Evolutionary conservation across 2,113 vertebrate species (phyloP).

Genomic region (Hydropotes inermis): DNA sequence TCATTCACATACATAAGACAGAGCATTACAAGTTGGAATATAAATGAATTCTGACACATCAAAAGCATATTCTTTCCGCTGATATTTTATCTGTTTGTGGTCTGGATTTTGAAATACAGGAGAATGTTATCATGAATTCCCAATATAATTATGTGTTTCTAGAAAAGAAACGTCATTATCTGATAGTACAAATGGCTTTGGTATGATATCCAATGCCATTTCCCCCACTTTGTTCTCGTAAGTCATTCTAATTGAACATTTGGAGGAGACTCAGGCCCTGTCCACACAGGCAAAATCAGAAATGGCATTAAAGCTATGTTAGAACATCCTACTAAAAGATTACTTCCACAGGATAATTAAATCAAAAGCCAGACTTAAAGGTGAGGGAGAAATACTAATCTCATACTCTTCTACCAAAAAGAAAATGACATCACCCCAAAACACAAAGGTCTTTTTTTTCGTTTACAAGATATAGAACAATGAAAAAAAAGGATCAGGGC

Average conservation of each 20-base stretch:
- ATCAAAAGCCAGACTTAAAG: slow-evolving; percentile 57
- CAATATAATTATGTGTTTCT: slow-evolving; percentile 76
- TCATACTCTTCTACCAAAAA: slow-evolving; percentile 37
- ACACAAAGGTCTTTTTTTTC: slow-evolving; percentile 4
- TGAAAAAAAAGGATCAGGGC: not conserved
- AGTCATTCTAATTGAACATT: slow-evolving; percentile 66
- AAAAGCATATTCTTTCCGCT: slow-evolving; percentile 70
- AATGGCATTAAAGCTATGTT: slow-evolving; percentile 45
- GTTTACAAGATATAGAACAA: not conserved
- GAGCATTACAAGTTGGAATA: slow-evolving; percentile 65
- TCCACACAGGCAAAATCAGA: slow-evolving; percentile 44
- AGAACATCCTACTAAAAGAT: slow-evolving; percentile 55
- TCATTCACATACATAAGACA: slow-evolving; percentile 58
- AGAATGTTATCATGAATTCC: slow-evolving; percentile 72
- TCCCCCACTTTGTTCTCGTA: slow-evolving; percentile 60
- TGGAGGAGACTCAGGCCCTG: slow-evolving; percentile 46
- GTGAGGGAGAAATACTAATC: slow-evolving; percentile 46
- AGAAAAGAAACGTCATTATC: slow-evolving; percentile 70
- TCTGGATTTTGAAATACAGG: slow-evolving; percentile 68
- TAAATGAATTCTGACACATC: slow-evolving; percentile 75
- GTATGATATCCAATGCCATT: slow-evolving; percentile 54
- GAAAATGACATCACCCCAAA: slow-evolving; percentile 56
- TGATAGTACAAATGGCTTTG: slow-evolving; percentile 67
- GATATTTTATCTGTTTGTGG: slow-evolving; percentile 71
- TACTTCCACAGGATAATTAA: slow-evolving; percentile 47